Evolutionary conservation across 2,113 vertebrate species (phyloP).

Genomic region (Sterrhoptilus dennistouni): DNA sequence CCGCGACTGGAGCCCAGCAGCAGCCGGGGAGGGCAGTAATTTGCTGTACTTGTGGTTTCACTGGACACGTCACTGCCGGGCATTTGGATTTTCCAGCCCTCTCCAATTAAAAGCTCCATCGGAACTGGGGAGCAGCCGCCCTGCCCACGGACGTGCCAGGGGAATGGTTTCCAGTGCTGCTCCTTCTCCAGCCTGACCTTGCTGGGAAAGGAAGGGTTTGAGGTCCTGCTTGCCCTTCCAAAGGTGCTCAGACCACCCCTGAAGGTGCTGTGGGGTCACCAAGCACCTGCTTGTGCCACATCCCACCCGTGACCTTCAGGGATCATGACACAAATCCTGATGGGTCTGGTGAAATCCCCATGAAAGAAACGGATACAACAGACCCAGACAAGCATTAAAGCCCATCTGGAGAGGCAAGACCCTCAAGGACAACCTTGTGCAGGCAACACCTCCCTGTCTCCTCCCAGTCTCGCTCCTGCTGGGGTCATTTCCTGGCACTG

Average conservation of each 20-base stretch:
- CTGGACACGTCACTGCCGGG: constrained; percentile 16
- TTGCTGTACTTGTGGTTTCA: constrained; percentile 25
- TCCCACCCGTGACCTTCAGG: neutral
- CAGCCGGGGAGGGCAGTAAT: neutral
- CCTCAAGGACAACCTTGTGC: accelerated
- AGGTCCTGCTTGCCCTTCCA: accelerated
- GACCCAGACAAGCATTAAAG: accelerated
- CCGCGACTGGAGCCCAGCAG: neutral
- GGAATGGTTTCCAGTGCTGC: neutral
- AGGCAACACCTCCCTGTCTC: neutral
- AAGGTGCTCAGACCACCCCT: accelerated
- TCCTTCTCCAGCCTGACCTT: neutral
- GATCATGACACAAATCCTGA: accelerated
- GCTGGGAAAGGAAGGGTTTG: accelerated
- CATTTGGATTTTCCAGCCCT: constrained; percentile 21
- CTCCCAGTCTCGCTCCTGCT: neutral
- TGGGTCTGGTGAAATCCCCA: accelerated
- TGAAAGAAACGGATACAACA: neutral
- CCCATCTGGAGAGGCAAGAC: neutral
- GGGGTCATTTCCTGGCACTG: neutral
- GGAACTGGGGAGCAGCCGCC: neutral
- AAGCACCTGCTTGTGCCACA: neutral
- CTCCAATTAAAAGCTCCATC: constrained; percentile 12
- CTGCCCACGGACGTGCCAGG: neutral
- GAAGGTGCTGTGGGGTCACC: neutral